A percentile compares a stretch with the other conserved stretches of the same genome.
These are phyloP conservation scores for Crypturellus undulatus DNA, from an alignment of 2,113 vertebrate genomes.

Conservation along the genomic window DNA sequence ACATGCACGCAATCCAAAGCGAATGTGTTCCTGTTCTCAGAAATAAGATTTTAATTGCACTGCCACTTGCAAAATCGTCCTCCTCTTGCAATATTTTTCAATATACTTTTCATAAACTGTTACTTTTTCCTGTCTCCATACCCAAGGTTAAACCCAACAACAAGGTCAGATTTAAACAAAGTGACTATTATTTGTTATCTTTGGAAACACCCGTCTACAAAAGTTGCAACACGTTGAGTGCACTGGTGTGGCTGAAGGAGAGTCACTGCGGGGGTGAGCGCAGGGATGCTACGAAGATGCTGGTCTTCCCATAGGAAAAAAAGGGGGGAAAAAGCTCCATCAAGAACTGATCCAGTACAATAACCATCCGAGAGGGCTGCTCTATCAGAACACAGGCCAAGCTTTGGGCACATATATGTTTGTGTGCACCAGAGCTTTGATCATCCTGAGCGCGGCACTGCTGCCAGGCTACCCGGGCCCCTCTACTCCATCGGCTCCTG, in stretches of 20 bases:
- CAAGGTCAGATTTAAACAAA: neutral
- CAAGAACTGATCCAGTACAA: no score
- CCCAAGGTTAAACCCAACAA: neutral
- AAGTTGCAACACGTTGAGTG: neutral
- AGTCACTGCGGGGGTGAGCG: fast-evolving
- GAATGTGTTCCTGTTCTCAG: neutral
- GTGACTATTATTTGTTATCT: neutral
- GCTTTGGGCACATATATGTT: neutral
- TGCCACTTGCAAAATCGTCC: neutral
- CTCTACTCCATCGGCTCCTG: neutral
- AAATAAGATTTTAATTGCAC: neutral
- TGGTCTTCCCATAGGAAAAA: no score
- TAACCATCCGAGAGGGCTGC: no score
- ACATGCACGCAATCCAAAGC: fast-evolving
- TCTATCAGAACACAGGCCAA: no score
- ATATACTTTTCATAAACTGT: fast-evolving
- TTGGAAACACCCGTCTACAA: neutral
- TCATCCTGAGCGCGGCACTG: neutral
- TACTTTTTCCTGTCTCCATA: neutral
- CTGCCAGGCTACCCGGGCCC: neutral
- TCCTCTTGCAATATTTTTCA: neutral
- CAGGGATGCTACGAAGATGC: no score
- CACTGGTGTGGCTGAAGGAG: neutral
- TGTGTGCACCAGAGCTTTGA: neutral
- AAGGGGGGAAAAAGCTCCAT: no score